A percentile compares a stretch with the other conserved stretches of the same genome.
Evolutionary conservation across 2,113 vertebrate species (phyloP).

Genomic region (Nymphicus hollandicus): DNA sequence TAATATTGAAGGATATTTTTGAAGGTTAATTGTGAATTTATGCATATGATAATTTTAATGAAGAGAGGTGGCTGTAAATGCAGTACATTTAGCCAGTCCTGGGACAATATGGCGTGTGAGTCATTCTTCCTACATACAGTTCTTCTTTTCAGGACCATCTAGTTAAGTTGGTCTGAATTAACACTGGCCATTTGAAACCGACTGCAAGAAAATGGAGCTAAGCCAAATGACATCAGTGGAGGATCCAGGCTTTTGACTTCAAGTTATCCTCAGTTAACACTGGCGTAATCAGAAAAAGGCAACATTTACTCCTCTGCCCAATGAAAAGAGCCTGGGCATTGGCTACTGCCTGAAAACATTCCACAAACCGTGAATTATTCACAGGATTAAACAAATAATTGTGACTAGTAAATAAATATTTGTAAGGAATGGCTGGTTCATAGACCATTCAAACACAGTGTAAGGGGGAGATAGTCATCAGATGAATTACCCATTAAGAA

Average conservation of each 20-base stretch:
- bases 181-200: constrained; percentile 53
- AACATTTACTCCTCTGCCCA: constrained; percentile 47
- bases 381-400: constrained; percentile 67
- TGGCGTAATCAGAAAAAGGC: constrained; percentile 56
- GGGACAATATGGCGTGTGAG: constrained; percentile 36
- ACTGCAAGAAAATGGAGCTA: neutral
- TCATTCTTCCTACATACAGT: neutral
- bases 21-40: neutral
- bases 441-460: constrained; percentile 39
- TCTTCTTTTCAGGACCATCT: constrained; percentile 45
- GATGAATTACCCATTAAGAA: constrained; percentile 67
- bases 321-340: constrained; percentile 54
- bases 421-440: constrained; percentile 57
- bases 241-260: constrained; percentile 57
- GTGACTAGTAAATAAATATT: constrained; percentile 68
- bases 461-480: constrained; percentile 61
- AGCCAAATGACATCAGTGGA: constrained; percentile 54
- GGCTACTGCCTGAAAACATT: constrained; percentile 58
- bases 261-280: constrained; percentile 66
- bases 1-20: neutral
- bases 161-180: constrained; percentile 47
- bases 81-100: neutral
- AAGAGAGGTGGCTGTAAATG: neutral
- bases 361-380: constrained; percentile 64
- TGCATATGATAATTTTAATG: neutral